These are phyloP conservation scores for Petroica traversi DNA, from an alignment of 2,113 vertebrate species.

Conservation along the genomic window DNA sequence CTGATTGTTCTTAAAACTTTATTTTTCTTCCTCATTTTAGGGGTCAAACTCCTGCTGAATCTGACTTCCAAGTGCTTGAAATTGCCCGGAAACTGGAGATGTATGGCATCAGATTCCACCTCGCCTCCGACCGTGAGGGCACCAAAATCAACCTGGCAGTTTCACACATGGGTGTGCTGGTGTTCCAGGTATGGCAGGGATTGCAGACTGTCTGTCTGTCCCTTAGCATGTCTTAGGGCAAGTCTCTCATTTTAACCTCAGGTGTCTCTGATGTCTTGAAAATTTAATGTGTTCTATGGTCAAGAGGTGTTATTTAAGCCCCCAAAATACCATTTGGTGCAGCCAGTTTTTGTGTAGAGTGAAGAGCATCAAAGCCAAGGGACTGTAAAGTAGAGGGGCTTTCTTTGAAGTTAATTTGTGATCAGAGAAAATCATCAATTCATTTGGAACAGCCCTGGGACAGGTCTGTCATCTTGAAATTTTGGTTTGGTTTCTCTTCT, in stretches of 20 bases:
- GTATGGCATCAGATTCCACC: constrained; percentile 94
- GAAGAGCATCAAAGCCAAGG: background rate
- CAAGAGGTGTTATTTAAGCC: background rate
- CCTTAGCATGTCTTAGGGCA: background rate
- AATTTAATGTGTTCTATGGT: background rate
- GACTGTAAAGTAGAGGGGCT: background rate
- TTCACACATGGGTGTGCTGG: constrained; percentile 91
- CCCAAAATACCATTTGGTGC: background rate
- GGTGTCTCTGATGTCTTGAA: background rate
- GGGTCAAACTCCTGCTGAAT: constrained; percentile 94
- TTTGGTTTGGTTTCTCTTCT: background rate
- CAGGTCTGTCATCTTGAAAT: background rate
- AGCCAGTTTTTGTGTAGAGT: background rate
- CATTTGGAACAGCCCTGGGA: background rate
- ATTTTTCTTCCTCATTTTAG: constrained; percentile 52
- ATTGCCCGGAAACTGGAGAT: constrained; percentile 93
- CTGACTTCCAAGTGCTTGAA: constrained; percentile 95
- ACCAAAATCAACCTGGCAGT: constrained; percentile 92
- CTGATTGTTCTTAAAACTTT: background rate
- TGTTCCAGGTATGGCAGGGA: constrained; percentile 87
- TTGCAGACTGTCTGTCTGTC: background rate
- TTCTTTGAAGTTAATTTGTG: background rate
- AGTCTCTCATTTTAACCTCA: background rate
- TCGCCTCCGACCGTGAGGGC: constrained; percentile 90
- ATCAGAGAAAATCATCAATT: background rate